A percentile compares a stretch with the other conserved stretches of the same genome.
Conservation (phyloP, 1,140 invertebrate genomes). For the Meloidogyne floridensis region DNA sequence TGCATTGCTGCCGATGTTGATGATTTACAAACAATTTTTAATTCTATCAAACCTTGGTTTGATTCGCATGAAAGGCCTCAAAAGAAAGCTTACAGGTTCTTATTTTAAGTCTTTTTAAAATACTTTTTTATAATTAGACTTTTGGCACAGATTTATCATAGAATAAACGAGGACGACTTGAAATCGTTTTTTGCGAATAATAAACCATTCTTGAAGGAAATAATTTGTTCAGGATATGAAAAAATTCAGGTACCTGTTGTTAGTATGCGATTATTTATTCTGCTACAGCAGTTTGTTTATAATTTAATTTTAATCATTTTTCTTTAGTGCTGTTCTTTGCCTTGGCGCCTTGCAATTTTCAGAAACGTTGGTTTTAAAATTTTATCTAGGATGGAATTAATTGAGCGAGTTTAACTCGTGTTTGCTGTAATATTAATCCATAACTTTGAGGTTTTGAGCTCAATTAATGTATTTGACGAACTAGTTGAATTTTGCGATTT, state of each 20-base stretch:
- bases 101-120: background rate
- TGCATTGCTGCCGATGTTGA: background rate
- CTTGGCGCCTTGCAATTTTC: constrained; percentile 26
- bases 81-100: constrained; percentile 45
- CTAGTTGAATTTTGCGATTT: constrained; percentile 20
- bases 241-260: background rate
- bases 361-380: constrained; percentile 1
- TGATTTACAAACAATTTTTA: constrained; percentile 19
- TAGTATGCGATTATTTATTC: too few relatives aligned
- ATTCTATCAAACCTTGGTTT: constrained; percentile 21
- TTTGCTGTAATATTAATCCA: background rate
- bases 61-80: constrained; percentile 25
- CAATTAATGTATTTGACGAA: background rate
- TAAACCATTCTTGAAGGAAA: constrained; percentile 17
- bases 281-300: background rate
- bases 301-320: background rate
- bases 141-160: constrained; percentile 38
- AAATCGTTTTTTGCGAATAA: constrained; percentile 33
- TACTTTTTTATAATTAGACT: constrained; percentile 19
- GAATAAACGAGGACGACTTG: constrained; percentile 33
- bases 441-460: constrained; percentile 11
- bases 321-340: background rate
- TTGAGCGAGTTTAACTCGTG: background rate
- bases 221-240: constrained; percentile 16
- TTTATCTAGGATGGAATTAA: too few relatives aligned